These are phyloP conservation scores for Hiodon alosoides DNA, from an alignment of 2,113 vertebrate species.

Conservation along the genomic window DNA sequence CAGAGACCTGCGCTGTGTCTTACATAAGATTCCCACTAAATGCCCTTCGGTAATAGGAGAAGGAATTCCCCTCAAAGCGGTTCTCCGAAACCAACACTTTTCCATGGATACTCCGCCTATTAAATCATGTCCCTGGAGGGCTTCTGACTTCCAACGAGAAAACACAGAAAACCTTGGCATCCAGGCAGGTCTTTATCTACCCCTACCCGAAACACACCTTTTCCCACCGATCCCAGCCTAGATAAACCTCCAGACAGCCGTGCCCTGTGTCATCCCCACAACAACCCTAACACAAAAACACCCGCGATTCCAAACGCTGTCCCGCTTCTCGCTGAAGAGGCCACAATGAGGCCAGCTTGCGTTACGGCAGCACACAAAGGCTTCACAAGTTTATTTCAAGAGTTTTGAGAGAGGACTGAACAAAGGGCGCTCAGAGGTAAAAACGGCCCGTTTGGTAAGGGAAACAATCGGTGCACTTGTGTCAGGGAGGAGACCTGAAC, in stretches of 20 bases:
- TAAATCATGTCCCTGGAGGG: neutral
- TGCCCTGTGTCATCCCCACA: neutral
- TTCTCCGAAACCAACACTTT: neutral
- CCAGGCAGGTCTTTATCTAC: conserved; percentile 30
- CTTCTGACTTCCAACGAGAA: neutral
- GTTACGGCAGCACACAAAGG: neutral
- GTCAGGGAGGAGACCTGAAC: no score
- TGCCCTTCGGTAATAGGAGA: no score
- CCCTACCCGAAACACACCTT: conserved; percentile 17
- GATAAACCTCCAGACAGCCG: neutral
- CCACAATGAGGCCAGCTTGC: neutral
- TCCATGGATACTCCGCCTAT: neutral
- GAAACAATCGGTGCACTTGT: no score
- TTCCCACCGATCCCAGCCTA: conserved; percentile 27
- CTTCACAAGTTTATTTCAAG: neutral
- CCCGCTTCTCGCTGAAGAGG: neutral
- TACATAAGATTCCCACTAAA: no score
- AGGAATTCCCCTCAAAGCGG: neutral
- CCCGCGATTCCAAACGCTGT: neutral
- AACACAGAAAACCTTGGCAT: neutral
- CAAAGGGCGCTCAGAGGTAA: neutral
- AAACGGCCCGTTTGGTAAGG: neutral
- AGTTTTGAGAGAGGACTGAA: neutral
- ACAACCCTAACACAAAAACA: neutral
- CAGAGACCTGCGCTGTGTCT: no score